phyloP scores from a whole-genome alignment of 2,113 vertebrate genomes.

The Gopherus flavomarginatus region DNA sequence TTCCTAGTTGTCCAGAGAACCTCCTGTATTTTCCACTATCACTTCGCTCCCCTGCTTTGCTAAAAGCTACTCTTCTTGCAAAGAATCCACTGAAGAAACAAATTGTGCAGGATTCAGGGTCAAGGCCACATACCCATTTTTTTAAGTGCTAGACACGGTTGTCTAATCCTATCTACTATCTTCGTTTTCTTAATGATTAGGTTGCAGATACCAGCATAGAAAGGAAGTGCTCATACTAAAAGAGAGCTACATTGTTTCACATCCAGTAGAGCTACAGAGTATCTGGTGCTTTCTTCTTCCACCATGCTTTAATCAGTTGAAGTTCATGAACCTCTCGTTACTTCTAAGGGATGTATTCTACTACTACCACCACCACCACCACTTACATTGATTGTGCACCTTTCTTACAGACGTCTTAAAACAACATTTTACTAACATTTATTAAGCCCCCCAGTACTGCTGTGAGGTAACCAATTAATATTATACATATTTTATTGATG shows the following conservation, averaged over 20 bases:
- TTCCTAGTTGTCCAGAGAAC: neutral
- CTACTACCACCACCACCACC: neutral
- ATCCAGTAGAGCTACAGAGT: neutral
- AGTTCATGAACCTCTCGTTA: neutral
- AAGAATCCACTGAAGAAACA: neutral
- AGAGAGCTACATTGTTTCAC: neutral
- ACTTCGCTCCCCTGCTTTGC: neutral
- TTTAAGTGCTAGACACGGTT: neutral
- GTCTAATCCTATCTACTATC: too few species aligned
- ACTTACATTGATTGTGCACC: neutral
- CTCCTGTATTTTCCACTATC: neutral
- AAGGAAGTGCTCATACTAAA: neutral
- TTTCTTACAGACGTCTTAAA: neutral
- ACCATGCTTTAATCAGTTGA: neutral
- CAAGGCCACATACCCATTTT: neutral
- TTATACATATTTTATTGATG: neutral
- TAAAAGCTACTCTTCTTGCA: neutral
- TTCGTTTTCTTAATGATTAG: neutral
- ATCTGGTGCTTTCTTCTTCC: neutral
- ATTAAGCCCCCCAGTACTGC: neutral
- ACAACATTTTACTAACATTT: neutral
- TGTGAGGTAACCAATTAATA: neutral
- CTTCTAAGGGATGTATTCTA: neutral
- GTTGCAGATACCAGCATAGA: neutral
- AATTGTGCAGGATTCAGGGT: neutral